A percentile compares a stretch with the other conserved stretches of the same genome.
phyloP scores from a whole-genome alignment of 2,113 vertebrate species.

The Todiramphus saurophagus region DNA sequence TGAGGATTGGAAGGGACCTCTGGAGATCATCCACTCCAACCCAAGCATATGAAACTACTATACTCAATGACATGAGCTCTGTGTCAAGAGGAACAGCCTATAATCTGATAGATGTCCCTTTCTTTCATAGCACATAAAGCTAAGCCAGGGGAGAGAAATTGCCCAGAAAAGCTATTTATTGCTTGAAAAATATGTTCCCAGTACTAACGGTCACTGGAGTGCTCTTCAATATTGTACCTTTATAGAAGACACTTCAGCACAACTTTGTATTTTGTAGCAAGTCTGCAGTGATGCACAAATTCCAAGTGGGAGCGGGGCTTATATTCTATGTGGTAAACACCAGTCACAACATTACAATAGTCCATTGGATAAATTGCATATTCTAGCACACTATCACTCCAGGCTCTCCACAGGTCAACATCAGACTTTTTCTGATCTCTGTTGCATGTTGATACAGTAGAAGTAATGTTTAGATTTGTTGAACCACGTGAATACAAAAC shows the following conservation, averaged over 20 bases:
- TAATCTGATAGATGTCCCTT: background rate
- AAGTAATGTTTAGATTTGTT: background rate
- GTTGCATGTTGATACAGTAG: background rate
- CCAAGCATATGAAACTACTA: background rate
- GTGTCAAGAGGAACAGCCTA: background rate
- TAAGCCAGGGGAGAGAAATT: background rate
- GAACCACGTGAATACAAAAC: background rate
- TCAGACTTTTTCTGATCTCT: background rate
- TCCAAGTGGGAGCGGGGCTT: background rate
- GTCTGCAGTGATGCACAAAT: background rate
- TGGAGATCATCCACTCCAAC: too few species aligned
- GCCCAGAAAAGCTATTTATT: background rate
- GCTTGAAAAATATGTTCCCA: background rate
- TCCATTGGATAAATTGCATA: background rate
- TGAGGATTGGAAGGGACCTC: too few species aligned
- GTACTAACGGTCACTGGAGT: background rate
- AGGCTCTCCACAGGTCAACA: background rate
- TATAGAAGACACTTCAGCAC: too few species aligned
- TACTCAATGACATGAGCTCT: background rate
- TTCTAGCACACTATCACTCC: background rate
- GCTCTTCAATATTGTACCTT: background rate
- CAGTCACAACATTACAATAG: background rate
- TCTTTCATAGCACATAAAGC: background rate
- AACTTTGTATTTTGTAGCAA: background rate
- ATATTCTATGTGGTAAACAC: background rate